Evolutionary conservation across 2,888 invertebrate species (phyloP), one percentile per base, ranked within the genome.

Genomic region (Ectemnius continuus): DNA sequence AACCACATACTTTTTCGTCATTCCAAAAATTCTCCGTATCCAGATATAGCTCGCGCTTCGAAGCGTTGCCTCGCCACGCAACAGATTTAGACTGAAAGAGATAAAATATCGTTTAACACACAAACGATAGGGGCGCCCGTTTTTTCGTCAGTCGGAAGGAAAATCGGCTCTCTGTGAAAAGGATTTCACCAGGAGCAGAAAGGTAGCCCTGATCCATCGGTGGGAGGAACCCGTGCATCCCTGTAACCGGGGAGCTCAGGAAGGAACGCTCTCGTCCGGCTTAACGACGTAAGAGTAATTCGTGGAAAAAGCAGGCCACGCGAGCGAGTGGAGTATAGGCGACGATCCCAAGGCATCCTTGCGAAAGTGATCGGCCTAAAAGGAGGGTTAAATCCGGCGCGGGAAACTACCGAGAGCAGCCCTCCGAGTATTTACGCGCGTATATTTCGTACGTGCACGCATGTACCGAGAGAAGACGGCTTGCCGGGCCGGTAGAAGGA

Each of bases 381-480:
- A 67, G 64, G 68, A 69, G 73, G 68, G 63, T 70, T 36, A 70
- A 67, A 79, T 74, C 65, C 75, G 78, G 78, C 73, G 74, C 82
- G 82, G 79, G 81, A 81, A 79, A 82, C 79, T 79, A 73, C 70
- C 70, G 64, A 71, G 82, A 76, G 73, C 80, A 56, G 46, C 65
- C 65, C 64, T 26, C 58, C 47, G 61, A 2, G 16, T 48, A 58
- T 65, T 58, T 57, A 26, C 66, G 64, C 14, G 57, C 36, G 46
- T 45, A 45, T 57, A 36, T 13, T 62, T 58, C 23, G 23, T 64
- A 61, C 66, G 78, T 18, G 66, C 78, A 61, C 66, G 57, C 61
- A 48, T 64, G 63, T 36, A 63, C 61, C 14, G 16, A 45, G 18
- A 28, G 18, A 36, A 36, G 36, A 36, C 36, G 36, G 36, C 8